Base-by-base conservation (phyloP, 2,888 invertebrate species). In the Hylaea fasciaria region DNA sequence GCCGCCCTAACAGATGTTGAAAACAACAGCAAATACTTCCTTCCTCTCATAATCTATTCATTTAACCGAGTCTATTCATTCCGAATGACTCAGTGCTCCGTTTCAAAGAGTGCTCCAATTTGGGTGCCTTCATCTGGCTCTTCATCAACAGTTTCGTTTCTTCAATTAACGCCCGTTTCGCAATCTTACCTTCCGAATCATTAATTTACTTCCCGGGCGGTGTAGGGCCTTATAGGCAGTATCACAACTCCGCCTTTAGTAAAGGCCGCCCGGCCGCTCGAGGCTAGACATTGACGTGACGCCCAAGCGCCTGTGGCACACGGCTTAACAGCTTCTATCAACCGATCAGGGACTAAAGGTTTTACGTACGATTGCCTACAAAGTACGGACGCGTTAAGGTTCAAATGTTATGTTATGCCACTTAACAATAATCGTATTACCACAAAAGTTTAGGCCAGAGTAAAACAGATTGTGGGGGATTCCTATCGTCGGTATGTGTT, bases 121-220 rank as follows among this genome's bases (percentile, higher is more conserved):
- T 29, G 22, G 32, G 43, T 55, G 35, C 48, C 28, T 46, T 39
- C 61, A 47, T 56, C 47, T 51, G 39, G 52, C 44, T 57, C 48
- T 56, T 62, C 61, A 62, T 62, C 52, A 62, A 52, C 52, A 52
- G 61, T 52, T 62, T 55, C 54, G 46, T 59, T 56, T 55, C 50
- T 60, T 56, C 61, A 62, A 62, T 62, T 62, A 62, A 57, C 61
- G 61, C 56, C 43, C 52, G 61, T 56, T 61, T 62, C 56, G 35
- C 48, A 62, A 62, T 62, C 61, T 62, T 62, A 62, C 61, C 61
- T 62, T 62, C 51, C 52, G 52, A 62, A 56, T 62, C 61, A 62
- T 62, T 62, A 40, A 40, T 40, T 14, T 14, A 40, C 14, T 3
- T n/a, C 40, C 40, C 12, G 2, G 9, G 40, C 14, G 40, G 40